These are phyloP conservation scores for Coleophora deauratella DNA, from an alignment of 2,888 invertebrate species.

Conservation along the genomic window DNA sequence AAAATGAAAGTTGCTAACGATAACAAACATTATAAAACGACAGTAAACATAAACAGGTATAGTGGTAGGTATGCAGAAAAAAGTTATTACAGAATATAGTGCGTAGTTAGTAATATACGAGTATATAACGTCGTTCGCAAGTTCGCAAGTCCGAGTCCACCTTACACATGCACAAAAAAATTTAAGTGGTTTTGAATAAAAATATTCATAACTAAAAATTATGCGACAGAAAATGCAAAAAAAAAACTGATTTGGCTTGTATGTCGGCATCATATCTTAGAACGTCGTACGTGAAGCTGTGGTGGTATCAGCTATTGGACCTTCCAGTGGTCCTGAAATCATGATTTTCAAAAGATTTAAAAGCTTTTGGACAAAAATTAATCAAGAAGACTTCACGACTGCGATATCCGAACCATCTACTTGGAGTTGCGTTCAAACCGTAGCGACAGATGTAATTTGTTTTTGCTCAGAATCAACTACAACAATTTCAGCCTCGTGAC, in stretches of 20 bases:
- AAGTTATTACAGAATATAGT: too few species aligned
- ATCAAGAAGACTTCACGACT: not conserved
- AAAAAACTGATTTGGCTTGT: slow-evolving; percentile 12
- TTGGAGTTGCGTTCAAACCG: not conserved
- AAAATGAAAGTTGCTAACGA: too few species aligned
- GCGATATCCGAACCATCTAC: not conserved
- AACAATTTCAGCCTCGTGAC: slow-evolving; percentile 4
- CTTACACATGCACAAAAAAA: too few species aligned
- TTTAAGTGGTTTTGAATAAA: too few species aligned
- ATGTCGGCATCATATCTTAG: slow-evolving; percentile 14
- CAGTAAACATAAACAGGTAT: too few species aligned
- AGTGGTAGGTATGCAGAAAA: too few species aligned
- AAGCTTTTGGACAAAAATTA: not conserved
- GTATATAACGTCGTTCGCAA: too few species aligned
- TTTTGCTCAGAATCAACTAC: not conserved
- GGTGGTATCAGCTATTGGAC: slow-evolving; percentile 7
- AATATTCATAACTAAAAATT: too few species aligned
- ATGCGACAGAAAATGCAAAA: slow-evolving; percentile 13
- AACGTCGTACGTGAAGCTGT: slow-evolving; percentile 11
- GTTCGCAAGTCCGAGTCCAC: too few species aligned
- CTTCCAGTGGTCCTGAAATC: slow-evolving; percentile 11
- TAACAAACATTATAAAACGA: too few species aligned
- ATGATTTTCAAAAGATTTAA: slow-evolving; percentile 5
- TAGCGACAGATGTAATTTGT: not conserved
- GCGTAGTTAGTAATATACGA: too few species aligned